Base-by-base conservation (phyloP, 2,888 invertebrate genomes). In the Charanyca ferruginea region DNA sequence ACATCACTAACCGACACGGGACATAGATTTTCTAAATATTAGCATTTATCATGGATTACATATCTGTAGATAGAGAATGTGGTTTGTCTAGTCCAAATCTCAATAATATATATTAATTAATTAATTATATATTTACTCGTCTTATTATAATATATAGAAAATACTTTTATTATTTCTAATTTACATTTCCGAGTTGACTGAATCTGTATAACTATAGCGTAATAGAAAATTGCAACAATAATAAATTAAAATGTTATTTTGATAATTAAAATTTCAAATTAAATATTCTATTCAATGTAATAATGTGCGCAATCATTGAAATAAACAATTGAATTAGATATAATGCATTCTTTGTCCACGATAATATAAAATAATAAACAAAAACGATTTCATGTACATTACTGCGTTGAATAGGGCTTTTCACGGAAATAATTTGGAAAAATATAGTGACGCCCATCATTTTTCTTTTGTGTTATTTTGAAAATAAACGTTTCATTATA, bases 21-120 rank as follows among this genome's bases (percentile, higher is more conserved):
- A 91, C 86, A 91, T 93, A 94, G 93, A 92, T 93, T 94, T 94
- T 94, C 90, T 93, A 93, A 85, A 84, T 84, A 91, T 93, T 94
- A 94, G 93, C 91, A 92, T 94, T 94, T 95, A 95, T 95, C 95
- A 95, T 95, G 93, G 94, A 94, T 95, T 91, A 95, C 95, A 95
- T 95, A 95, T 95, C 95, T 95, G 93, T 95, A 95, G 95, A 93
- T 95, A 95, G 95, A 94, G 81, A 91, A 94, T 92, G 94, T 94
- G 94, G 91, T 94, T 94, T 94, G 93, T 93, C 93, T 95, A 95
- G 94, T 94, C 92, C 95, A 95, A 94, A 94, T 93, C 93, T 94
- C 94, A 92, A 93, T 93, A 91, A 92, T 90, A 86, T 85, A 84
- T 90, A 91, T 89, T 88, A 87, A 67, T 67, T 38, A 42, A 87